These are phyloP conservation scores for Callinectes sapidus DNA, from an alignment of 2,888 invertebrate genomes.

Conservation along the genomic window DNA sequence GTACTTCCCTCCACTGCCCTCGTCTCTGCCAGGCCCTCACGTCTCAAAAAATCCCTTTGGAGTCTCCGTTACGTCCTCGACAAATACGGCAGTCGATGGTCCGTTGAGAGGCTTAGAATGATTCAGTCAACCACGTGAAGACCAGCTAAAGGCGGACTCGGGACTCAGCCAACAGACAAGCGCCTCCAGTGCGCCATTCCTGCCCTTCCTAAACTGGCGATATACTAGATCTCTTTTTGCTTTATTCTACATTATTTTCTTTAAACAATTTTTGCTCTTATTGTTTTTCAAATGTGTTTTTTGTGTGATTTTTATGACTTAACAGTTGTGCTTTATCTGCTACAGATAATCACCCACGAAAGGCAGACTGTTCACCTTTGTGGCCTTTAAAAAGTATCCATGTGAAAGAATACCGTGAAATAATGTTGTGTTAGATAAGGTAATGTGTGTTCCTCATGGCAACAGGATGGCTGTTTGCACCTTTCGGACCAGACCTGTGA, in stretches of 20 bases:
- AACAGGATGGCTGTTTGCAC: background rate
- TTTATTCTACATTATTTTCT: too few species aligned
- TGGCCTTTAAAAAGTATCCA: too few species aligned
- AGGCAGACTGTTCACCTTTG: too few species aligned
- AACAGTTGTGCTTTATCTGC: too few species aligned
- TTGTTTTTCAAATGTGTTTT: too few species aligned
- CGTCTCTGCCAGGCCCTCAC: background rate
- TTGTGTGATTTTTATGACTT: too few species aligned
- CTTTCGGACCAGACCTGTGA: background rate
- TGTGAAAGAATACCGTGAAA: too few species aligned
- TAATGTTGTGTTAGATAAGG: too few species aligned
- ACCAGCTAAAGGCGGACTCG: background rate
- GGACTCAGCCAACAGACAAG: background rate
- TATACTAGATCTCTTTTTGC: background rate
- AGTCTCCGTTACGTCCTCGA: background rate
- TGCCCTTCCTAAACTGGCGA: background rate
- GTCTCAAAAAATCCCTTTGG: background rate
- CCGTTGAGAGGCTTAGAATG: background rate
- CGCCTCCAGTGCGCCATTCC: background rate
- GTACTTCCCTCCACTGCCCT: background rate
- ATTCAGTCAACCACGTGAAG: background rate
- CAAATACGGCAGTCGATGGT: conserved; percentile 2
- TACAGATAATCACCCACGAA: too few species aligned
- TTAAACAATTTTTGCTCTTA: too few species aligned
- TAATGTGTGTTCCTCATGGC: too few species aligned